These are phyloP conservation scores for Drosophila siamana DNA, from an alignment of 2,888 invertebrate species.

Conservation along the genomic window DNA sequence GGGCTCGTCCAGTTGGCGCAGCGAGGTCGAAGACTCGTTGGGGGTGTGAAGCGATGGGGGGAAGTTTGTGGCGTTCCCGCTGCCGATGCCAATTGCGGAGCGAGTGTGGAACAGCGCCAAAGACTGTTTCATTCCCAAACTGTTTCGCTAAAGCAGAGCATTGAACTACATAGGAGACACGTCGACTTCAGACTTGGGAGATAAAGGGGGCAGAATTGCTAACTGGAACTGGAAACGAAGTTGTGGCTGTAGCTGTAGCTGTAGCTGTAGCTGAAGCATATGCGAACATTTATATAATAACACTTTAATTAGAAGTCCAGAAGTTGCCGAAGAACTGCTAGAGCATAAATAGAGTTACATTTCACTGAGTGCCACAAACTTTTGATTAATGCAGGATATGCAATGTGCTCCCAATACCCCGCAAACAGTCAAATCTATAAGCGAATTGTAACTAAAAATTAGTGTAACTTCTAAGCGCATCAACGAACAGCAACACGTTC, in stretches of 20 bases:
- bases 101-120: conserved; percentile 35
- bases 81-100: conserved; percentile 41
- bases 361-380: background rate
- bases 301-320: conserved; percentile 12
- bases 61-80: background rate
- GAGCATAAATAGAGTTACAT: conserved; percentile 13
- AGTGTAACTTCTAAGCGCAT: no score
- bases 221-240: background rate
- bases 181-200: background rate
- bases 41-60: conserved; percentile 33
- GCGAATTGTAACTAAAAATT: no score
- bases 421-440: background rate
- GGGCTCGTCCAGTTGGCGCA: conserved; percentile 72
- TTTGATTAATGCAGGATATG: background rate
- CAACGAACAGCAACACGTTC: background rate
- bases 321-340: background rate
- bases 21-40: conserved; percentile 25
- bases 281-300: conserved; percentile 11
- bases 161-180: conserved; percentile 8
- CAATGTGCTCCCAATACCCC: background rate
- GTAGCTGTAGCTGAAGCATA: background rate
- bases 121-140: conserved; percentile 69
- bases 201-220: background rate
- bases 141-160: conserved; percentile 46
- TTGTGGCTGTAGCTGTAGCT: background rate